Conservation (phyloP, 2,113 vertebrate genomes). For the Ammospiza nelsoni region DNA sequence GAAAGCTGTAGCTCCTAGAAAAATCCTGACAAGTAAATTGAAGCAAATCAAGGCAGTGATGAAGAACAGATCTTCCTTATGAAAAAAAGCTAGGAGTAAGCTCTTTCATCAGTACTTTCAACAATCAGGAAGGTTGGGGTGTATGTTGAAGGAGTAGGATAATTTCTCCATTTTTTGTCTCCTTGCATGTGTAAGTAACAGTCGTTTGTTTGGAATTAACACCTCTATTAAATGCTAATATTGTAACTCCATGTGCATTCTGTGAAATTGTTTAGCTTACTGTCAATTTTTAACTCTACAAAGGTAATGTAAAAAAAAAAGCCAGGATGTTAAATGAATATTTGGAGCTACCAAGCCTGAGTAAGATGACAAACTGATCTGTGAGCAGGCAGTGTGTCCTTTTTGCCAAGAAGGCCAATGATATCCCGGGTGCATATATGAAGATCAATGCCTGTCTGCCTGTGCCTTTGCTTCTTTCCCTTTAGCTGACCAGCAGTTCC, state of each 20-base stretch:
- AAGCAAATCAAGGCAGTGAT: not conserved
- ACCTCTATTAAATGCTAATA: not conserved
- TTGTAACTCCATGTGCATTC: not conserved
- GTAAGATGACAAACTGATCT: not conserved
- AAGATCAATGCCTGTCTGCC: not conserved
- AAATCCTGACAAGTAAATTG: not conserved
- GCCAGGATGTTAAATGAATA: not conserved
- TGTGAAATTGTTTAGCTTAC: not conserved
- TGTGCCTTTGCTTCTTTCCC: not conserved
- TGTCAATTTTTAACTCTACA: not conserved
- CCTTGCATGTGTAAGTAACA: accelerated
- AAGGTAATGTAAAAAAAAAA: not conserved
- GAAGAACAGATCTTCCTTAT: not conserved
- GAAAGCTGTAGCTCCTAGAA: not conserved
- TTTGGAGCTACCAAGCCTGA: not conserved
- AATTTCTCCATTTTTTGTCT: not conserved
- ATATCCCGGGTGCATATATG: accelerated
- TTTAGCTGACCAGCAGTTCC: not conserved
- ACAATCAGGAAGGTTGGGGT: not conserved
- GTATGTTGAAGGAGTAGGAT: not conserved
- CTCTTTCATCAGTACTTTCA: not conserved
- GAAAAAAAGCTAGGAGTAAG: not conserved
- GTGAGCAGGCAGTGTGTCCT: not conserved
- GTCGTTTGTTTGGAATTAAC: not conserved
- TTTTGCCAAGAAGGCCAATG: not conserved